Evolutionary conservation across 2,888 invertebrate genomes (phyloP), one percentile per base, ranked within the genome.

Genomic region (Smittia sp.): DNA sequence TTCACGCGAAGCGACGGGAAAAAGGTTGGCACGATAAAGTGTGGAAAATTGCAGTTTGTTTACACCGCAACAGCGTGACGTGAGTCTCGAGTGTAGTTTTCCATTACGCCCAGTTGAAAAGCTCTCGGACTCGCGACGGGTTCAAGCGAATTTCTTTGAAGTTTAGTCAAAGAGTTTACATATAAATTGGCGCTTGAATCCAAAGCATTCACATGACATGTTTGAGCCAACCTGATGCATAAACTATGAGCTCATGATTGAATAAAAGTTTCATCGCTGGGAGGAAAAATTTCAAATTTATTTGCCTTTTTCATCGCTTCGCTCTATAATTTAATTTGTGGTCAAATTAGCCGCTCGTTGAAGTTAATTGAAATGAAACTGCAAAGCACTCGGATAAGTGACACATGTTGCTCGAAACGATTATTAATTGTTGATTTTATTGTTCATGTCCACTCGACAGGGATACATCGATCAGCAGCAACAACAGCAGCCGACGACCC

Each of bases 401-500:
- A 54, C 69, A 69, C 69, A 54, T 25, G 69, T 54, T 46, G 69
- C 18, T 38, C 15, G 18, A 66, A 7, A 20, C 18, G 11, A 68
- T 24, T 69, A 54, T 58, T 20, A 58, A 58, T 58, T 20, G 18
- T 7, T 15, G 13, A 20, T 9, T 39, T 67, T 39, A 13, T 38
- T 39, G 1, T 20, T 67, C n/a, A 18, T 22, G 27, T 67, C 41
- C 32, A 66, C 15, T 38, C 63, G 18, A 41, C 20, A 69, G 69
- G 69, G 69, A 69, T 69, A 69, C 27, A 73, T 69, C 38, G 74
- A 75, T 70, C 75, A 73, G 41, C 73, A 74, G 52, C 79, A 79
- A 54, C 79, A 79, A 52, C 80, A 79, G 24, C 80, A 79, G 54
- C 79, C 78, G 15, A 79, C 78, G n/a, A 27, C 52, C 24, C 69